These are phyloP conservation scores for Ranitomeya variabilis DNA, from an alignment of 2,113 vertebrate species.

Conservation along the genomic window DNA sequence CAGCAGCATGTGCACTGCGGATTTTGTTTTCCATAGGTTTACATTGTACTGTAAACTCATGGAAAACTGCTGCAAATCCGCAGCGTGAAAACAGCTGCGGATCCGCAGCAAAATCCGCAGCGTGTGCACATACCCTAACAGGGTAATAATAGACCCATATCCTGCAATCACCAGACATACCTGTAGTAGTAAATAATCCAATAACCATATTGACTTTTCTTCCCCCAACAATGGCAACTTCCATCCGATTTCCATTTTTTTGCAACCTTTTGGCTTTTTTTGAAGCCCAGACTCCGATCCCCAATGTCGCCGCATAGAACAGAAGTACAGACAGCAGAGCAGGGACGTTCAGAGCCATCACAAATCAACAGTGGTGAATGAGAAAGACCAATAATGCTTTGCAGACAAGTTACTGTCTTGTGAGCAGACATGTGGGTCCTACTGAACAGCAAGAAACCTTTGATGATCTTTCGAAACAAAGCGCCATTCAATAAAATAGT, in stretches of 20 bases:
- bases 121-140: too few species aligned
- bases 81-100: too few species aligned
- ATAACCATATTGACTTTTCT: conserved; percentile 75
- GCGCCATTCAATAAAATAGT: neutral
- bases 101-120: too few species aligned
- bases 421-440: neutral
- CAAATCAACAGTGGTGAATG: neutral
- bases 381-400: neutral
- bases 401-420: neutral
- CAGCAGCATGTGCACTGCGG: too few species aligned
- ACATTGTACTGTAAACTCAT: too few species aligned
- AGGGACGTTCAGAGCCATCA: conserved; percentile 67
- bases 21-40: too few species aligned
- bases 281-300: conserved; percentile 79
- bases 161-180: conserved; percentile 60
- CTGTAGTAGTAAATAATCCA: conserved; percentile 74
- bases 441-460: neutral
- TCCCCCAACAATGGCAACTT: conserved; percentile 76
- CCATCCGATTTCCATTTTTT: conserved; percentile 68
- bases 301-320: conserved; percentile 71
- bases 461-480: neutral
- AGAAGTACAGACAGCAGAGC: conserved; percentile 68
- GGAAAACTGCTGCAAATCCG: too few species aligned
- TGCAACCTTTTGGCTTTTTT: conserved; percentile 75
- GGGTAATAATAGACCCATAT: too few species aligned